Base-by-base conservation (phyloP, 2,113 vertebrate genomes). In the Geothlypis trichas region DNA sequence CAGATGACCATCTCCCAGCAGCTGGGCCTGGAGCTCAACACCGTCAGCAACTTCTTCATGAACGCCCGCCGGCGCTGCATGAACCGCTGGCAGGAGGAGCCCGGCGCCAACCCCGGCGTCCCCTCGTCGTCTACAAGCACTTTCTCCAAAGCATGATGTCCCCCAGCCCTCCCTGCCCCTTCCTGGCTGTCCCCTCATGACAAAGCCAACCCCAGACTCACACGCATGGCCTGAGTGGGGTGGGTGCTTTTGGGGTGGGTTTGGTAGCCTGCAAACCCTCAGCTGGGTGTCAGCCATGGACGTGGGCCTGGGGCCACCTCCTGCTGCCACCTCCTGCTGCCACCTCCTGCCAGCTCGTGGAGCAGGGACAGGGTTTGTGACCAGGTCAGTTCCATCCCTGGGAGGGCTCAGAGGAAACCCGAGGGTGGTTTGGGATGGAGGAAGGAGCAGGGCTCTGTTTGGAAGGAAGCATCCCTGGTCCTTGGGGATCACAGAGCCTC, bases 21-120 rank as follows among this genome's bases (percentile, higher is more conserved):
- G 96, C 99, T 99, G 49, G 99, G 99, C 94, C 96, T 99, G 97
- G 99, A 99, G 98, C 99, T 99, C 97, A 99, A 96, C 98, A 99
- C 99, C 7, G 99, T 99, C 98, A 99, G 99, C 99, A 99, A 99
- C 97, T 99, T 99, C 99, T 99, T 99, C 97, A 99, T 99, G 99
- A 99, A 99, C 7, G 99, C 99, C 28, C 99, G 99, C n/a, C 99
- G 99, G 95, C 98, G 99, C 74, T 99, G 99, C 79, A 99, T 99
- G 97, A 99, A 99, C 98, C 99, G 99, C 97, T 99, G 99, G 99
- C 98, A 99, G 33, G 99, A 99, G 73, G 99, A 99, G 94, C 99
- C 99, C 0, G 98, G 98, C 15, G 61, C 97, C 90, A 98, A 98
- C 90, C 98, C 99, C 1, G 98, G 98, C 39, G 98, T 98, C 93